phyloP scores from a whole-genome alignment of 2,797 vertebrate genomes.

The Cottoperca gobio region DNA sequence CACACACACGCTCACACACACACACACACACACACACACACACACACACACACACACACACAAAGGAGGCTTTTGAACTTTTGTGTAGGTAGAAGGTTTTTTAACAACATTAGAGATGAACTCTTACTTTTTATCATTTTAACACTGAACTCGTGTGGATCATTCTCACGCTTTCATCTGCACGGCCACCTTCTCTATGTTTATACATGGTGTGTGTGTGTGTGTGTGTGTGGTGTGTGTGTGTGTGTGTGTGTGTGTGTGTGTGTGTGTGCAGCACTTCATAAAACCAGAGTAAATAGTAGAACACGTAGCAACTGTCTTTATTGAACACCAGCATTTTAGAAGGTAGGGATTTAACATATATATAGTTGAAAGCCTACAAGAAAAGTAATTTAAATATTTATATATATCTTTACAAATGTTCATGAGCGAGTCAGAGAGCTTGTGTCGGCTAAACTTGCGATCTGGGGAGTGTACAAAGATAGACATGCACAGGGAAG shows the following conservation, averaged over 20 bases:
- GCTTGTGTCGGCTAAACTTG: slow-evolving; percentile 72
- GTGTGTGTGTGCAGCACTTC: slow-evolving; percentile 21
- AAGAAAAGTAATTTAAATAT: slow-evolving; percentile 90
- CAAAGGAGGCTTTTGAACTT: slow-evolving; percentile 71
- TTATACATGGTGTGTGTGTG: slow-evolving; percentile 19
- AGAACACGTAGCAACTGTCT: slow-evolving; percentile 88
- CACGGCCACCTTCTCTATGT: slow-evolving; percentile 15
- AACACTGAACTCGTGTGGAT: slow-evolving; percentile 62
- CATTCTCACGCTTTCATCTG: slow-evolving; percentile 67
- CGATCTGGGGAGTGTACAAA: slow-evolving; percentile 83
- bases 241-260: background rate
- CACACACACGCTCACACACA: slow-evolving; percentile 37
- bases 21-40: slow-evolving; percentile 43
- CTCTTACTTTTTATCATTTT: slow-evolving; percentile 62
- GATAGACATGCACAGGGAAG: slow-evolving; percentile 88
- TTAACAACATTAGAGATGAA: slow-evolving; percentile 57
- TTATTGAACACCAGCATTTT: slow-evolving; percentile 88
- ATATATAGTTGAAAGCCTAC: slow-evolving; percentile 88
- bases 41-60: no score
- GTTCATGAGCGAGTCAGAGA: slow-evolving; percentile 79
- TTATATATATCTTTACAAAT: slow-evolving; percentile 91
- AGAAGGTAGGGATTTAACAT: slow-evolving; percentile 86
- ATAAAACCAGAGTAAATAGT: slow-evolving; percentile 70
- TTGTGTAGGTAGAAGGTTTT: slow-evolving; percentile 48
- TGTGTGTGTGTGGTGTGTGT: slow-evolving; percentile 9